These are phyloP conservation scores for Ptilonorhynchus violaceus DNA, from an alignment of 2,113 vertebrate species.

Conservation along the genomic window DNA sequence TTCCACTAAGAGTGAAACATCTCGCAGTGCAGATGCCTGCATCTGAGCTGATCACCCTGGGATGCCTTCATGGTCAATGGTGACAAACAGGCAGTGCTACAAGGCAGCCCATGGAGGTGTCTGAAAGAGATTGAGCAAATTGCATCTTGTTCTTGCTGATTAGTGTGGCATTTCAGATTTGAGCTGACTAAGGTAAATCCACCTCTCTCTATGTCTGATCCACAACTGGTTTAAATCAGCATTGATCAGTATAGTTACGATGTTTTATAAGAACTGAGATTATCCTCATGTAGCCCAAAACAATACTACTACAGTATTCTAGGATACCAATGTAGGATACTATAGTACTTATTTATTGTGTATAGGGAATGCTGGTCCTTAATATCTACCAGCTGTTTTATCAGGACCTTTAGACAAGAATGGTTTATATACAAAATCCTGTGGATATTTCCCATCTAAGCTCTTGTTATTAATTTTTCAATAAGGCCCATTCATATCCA, in stretches of 20 bases:
- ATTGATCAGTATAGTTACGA: background rate
- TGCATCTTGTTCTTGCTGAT: background rate
- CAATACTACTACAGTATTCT: background rate
- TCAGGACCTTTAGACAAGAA: constrained; percentile 13
- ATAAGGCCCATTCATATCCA: constrained; percentile 27
- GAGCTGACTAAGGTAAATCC: background rate
- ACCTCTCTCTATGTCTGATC: background rate
- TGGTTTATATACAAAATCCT: constrained; percentile 40
- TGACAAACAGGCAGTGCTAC: background rate
- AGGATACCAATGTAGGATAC: background rate
- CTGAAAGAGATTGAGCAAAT: background rate
- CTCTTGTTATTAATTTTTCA: constrained; percentile 63
- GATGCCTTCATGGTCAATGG: background rate
- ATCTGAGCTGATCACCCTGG: background rate
- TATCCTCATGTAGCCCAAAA: background rate
- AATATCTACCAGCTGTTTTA: constrained; percentile 60
- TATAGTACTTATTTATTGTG: constrained; percentile 9
- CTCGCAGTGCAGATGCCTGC: background rate
- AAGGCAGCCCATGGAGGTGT: background rate
- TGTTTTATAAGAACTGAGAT: background rate
- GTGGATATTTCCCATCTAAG: constrained; percentile 40
- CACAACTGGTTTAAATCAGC: background rate
- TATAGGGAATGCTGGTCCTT: background rate
- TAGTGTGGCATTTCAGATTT: background rate
- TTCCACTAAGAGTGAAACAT: background rate